A percentile compares a stretch with the other conserved stretches of the same genome.
Evolutionary conservation across 2,113 vertebrate species (phyloP).

Genomic region (Bufo gargarizans): DNA sequence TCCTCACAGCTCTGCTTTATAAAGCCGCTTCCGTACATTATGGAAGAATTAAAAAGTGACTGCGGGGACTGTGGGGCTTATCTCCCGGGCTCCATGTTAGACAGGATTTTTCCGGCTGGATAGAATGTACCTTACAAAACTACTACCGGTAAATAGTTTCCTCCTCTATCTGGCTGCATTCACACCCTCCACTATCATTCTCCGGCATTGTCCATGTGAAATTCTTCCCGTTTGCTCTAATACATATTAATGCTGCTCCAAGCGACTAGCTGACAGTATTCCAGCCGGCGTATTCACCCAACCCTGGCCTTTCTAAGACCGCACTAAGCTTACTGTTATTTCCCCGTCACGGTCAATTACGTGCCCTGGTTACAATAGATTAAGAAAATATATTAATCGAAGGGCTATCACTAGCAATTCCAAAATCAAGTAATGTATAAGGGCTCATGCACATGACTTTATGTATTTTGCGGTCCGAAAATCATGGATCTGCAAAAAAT

Average conservation of each 20-base stretch:
- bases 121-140: slow-evolving; percentile 24
- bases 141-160: slow-evolving; percentile 13
- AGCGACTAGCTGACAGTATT: neutral
- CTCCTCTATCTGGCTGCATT: slow-evolving; percentile 32
- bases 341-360: neutral
- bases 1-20: slow-evolving; percentile 17
- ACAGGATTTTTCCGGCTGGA: slow-evolving; percentile 17
- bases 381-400: neutral
- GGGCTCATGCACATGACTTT: too few species aligned
- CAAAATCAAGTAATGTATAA: neutral
- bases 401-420: neutral
- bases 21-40: neutral
- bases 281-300: neutral
- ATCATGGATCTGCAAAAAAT: too few species aligned
- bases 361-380: neutral
- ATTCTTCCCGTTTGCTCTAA: neutral
- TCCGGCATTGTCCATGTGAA: neutral
- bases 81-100: slow-evolving; percentile 6
- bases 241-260: slow-evolving; percentile 15
- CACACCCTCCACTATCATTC: neutral
- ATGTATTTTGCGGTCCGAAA: too few species aligned
- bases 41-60: neutral
- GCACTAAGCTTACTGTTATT: neutral
- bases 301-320: neutral
- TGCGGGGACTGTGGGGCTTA: slow-evolving; percentile 25